Evolutionary conservation across 2,797 vertebrate genomes (phyloP), one percentile per base, ranked within the genome.

Genomic region (Rallus crepitans): DNA sequence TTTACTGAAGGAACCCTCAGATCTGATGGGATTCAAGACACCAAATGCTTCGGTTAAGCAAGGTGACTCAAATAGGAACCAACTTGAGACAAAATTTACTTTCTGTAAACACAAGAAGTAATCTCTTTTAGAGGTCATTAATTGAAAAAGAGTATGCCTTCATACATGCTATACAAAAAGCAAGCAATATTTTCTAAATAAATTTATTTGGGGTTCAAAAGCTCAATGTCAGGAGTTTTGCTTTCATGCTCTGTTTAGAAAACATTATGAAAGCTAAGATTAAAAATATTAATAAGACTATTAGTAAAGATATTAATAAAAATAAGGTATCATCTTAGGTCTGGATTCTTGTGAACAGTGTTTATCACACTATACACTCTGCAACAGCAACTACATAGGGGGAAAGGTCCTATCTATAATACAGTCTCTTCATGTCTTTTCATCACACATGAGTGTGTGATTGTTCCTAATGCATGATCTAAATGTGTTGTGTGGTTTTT

Each of bases 361-460:
- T 8, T 31, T 72, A 16, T 8, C 12, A 3, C 33, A 6, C 24
- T 57, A 20, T 15, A 72, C 8, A 14, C 7, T 47, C 8, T 63
- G 33, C 13, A 81, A 59, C 27, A 66, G 4, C 9, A 75, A 12
- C 27, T 30, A 52, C 27, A 24, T 15, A 63, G 2, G 5, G 19
- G 9, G 86, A 55, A 6, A 59, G 3, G 6, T 35, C 6, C 18
- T 11, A n/a, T 55, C 11, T 9, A 17, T 33, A 40, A 13, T 19
- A 55, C 3, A 71, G 20, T 30, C 11, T 35, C 1, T 0, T 19
- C 7, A 13, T 12, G 7, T 9, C 14, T 79, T 56, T 59, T 53
- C 48, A 24, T 56, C 15, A 50, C 8, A 28, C 0, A 0, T 21
- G 11, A 53, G 7, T 19, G 27, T 1, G 5, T 71, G 19, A 35